Evolutionary conservation across 2,797 vertebrate genomes (phyloP), one percentile per base, ranked within the genome.

Genomic region (Borostomias antarcticus): DNA sequence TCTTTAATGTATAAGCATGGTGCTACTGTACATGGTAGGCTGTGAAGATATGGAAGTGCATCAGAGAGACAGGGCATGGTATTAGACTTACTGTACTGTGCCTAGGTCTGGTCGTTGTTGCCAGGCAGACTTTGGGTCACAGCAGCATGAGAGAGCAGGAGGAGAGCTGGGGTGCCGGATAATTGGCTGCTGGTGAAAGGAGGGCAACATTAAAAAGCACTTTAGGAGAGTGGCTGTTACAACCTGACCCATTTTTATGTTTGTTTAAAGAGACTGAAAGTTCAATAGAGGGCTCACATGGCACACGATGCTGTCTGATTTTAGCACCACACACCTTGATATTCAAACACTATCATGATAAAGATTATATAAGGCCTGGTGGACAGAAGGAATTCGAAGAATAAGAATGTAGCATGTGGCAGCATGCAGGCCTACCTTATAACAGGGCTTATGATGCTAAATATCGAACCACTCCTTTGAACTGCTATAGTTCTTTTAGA

Each of bases 211-310:
- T 72, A 58, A 66, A 72, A 72, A 52, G 61, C 70, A 67, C 66
- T 66, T 68, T 64, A 54, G 29, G n/a, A 37, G 58, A 74, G 64
- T 47, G 73, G 19, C 52, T 58, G 72, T 48, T 51, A 26, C 19
- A 52, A 60, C 48, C 52, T 75, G 58, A 33, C 30, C 25, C 59
- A 57, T 52, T 45, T 15, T 51, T 29, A 28, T 72, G 69, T 74
- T 79, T 73, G 58, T 75, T 78, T 69, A 19, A n/a, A 70, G 32
- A 51, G 72, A 60, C 21, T 69, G 54, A 66, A 72, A 69, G 69
- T 74, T 66, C 63, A 60, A 74, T 72, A 66, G 19, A 60, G 65
- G 60, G 28, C 30, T 74, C 30, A 62, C 56, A 61, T 40, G 63
- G 33, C 51, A 53, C 26, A 63, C 25, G 56, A 62, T 57, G 19